Evolutionary conservation across 2,797 vertebrate genomes (phyloP), one percentile per base, ranked within the genome.

Genomic region (Sylvilagus floridanus): DNA sequence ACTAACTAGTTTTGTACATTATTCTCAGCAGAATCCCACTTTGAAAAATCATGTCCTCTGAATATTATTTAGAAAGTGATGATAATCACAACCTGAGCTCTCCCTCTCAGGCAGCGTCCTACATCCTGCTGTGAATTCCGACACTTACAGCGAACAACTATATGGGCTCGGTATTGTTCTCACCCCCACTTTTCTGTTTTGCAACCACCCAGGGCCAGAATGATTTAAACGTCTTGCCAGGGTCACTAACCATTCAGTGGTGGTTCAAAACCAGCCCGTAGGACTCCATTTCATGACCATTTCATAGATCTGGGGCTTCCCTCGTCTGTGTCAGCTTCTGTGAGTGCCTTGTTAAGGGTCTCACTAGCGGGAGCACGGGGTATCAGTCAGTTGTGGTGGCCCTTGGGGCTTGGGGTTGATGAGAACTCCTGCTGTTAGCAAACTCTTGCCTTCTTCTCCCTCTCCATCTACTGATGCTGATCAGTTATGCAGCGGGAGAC

Each of bases 41-140:
- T 47, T 6, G 35, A 65, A 35, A 71, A 62, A 75, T 1, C 13
- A 17, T 8, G 14, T 22, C 52, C 42, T 82, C 4, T 2, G 5
- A 65, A 19, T 2, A 37, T 50, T 28, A 32, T 32, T 83, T 75
- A 84, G 90, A 60, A 69, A 79, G 73, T 42, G 42, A 10, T 3
- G 30, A 35, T 11, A 3, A 35, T 57, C 24, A 0, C 4, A 50
- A 32, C 7, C 14, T 4, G 2, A 16, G 2, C 14, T 30, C 2
- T 65, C 28, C 17, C 30, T 65, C 30, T 50, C 22, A 37, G 12
- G 1, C 16, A 12, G 1, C 24, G 5, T 28, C 68, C 16, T 37
- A n/a, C 32, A 60, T 21, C 35, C 11, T 75, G 65, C 35, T 4
- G 0, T 26, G 32, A 28, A 66, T 60, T 37, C 78, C n/a, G n/a